These are phyloP conservation scores for Bombus huntii DNA, from an alignment of 1,140 invertebrate genomes.

Conservation along the genomic window DNA sequence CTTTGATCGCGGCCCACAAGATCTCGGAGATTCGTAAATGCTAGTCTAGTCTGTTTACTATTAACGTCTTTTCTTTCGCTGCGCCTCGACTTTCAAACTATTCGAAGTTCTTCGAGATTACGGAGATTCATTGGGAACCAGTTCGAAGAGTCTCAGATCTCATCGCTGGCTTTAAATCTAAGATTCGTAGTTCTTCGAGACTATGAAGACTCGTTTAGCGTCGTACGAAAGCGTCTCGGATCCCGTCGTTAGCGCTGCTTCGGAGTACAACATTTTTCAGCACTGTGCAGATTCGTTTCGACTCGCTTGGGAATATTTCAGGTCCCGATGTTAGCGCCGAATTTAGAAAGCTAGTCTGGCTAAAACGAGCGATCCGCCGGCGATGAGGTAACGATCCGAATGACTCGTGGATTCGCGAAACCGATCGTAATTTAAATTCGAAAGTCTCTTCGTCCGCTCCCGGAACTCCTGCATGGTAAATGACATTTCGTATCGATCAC, in stretches of 20 bases:
- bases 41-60: not conserved
- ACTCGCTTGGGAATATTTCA: not conserved
- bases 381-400: constrained; percentile 60
- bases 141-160: no score
- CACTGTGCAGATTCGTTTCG: not conserved
- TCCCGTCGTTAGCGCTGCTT: no score
- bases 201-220: not conserved
- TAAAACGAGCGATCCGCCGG: constrained; percentile 8
- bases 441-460: constrained; percentile 67
- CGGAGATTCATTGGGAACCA: no score
- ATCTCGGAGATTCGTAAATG: not conserved
- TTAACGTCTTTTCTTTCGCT: not conserved
- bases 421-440: constrained; percentile 70
- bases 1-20: not conserved
- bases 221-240: no score
- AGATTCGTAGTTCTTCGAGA: no score
- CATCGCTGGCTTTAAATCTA: no score
- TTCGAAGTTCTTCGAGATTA: not conserved
- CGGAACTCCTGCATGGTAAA: constrained; percentile 64
- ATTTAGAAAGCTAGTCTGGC: constrained; percentile 14
- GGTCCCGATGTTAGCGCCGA: not conserved
- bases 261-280: no score
- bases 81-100: not conserved
- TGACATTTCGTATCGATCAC: constrained; percentile 65
- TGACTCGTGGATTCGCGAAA: constrained; percentile 64